Conservation (phyloP, 2,888 invertebrate species). For the Hemithea aestivaria region DNA sequence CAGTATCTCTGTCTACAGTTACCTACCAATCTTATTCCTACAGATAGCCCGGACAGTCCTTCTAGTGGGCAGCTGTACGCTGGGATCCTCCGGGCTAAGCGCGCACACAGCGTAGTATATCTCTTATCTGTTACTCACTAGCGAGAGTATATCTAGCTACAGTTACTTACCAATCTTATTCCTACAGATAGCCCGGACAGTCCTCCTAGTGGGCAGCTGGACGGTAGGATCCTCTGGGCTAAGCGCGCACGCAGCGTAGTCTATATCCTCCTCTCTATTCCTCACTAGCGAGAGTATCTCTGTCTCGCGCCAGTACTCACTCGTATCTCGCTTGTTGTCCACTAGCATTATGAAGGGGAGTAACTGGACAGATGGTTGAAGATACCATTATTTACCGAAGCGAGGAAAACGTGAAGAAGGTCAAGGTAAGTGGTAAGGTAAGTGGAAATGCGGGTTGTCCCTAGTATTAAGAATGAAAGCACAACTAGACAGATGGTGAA, state of each 20-base stretch:
- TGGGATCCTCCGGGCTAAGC: too few species aligned
- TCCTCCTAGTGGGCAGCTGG: conserved; percentile 44
- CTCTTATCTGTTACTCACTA: too few species aligned
- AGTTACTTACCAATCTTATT: conserved; percentile 45
- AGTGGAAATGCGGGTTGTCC: too few species aligned
- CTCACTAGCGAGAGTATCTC: conserved; percentile 58
- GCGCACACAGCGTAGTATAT: too few species aligned
- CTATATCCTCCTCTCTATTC: conserved; percentile 45
- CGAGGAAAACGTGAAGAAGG: too few species aligned
- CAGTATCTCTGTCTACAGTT: conserved; percentile 13
- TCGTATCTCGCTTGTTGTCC: conserved; percentile 58
- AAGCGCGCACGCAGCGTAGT: conserved; percentile 53
- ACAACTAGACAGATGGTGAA: too few species aligned
- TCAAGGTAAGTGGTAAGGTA: too few species aligned
- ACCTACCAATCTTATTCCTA: conserved; percentile 44
- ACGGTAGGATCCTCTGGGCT: conserved; percentile 29
- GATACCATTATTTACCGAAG: too few species aligned
- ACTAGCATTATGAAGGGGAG: conserved; percentile 60
- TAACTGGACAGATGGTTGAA: conserved; percentile 47
- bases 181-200: conserved; percentile 58
- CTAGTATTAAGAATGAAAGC: too few species aligned
- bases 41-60: too few species aligned
- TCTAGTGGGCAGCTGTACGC: too few species aligned
- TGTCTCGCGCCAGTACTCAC: conserved; percentile 69
- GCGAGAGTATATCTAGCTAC: conserved; percentile 26